Percentiles rank a stretch among this genome's conserved stretches.
These are phyloP conservation scores for Carcina quercana DNA, from an alignment of 2,888 invertebrate genomes.

Conservation along the genomic window DNA sequence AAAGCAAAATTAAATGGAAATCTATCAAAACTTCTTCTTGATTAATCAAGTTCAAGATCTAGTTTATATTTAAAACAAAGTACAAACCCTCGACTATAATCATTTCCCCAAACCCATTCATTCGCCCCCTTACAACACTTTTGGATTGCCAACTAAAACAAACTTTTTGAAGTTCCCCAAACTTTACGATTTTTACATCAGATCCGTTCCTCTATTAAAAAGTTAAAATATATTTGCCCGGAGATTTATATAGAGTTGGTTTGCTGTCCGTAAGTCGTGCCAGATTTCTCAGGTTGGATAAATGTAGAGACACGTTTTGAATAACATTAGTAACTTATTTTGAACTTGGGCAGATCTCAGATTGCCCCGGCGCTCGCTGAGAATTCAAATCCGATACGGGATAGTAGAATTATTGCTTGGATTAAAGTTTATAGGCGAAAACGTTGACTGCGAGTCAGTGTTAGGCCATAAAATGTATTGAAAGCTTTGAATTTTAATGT, in stretches of 20 bases:
- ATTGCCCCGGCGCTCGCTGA: conserved; percentile 22
- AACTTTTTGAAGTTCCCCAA: no score
- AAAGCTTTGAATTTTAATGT: no score
- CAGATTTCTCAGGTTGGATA: conserved; percentile 63
- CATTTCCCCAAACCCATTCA: no score
- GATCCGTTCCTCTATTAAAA: conserved; percentile 22
- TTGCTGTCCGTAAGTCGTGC: conserved; percentile 55
- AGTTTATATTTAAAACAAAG: no score
- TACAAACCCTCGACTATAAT: no score
- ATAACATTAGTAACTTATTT: conserved; percentile 52
- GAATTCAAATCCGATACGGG: conserved; percentile 36
- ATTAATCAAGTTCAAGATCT: no score
- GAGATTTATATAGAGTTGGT: conserved; percentile 53
- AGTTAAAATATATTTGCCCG: conserved; percentile 28
- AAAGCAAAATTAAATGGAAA: no score
- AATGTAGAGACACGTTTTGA: conserved; percentile 66
- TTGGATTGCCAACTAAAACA: no score
- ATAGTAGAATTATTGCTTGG: conserved; percentile 31
- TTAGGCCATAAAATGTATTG: no score
- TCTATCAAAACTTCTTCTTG: no score
- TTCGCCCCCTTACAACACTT: no score
- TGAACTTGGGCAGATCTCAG: conserved; percentile 13
- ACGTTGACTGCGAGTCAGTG: no score
- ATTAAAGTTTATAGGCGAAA: background rate
- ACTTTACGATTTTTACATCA: conserved; percentile 10